Conservation (phyloP, 1,140 invertebrate genomes). For the Meloidogyne chitwoodi region DNA sequence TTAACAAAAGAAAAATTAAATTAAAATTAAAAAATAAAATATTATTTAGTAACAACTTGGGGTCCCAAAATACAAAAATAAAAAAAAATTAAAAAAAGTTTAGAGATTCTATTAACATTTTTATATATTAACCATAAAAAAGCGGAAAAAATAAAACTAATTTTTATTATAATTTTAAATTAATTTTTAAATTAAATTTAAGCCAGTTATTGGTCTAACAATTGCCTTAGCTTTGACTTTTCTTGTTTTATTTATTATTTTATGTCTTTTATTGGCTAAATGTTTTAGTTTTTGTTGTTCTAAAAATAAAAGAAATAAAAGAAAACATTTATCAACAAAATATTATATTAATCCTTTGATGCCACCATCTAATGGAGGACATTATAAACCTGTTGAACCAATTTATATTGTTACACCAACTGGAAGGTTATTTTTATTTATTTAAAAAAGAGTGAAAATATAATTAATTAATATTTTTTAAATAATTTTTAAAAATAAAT, state of each 20-base stretch:
- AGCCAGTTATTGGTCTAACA: conserved; percentile 29
- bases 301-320: neutral
- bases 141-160: too few species aligned
- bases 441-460: too few species aligned
- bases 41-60: too few species aligned
- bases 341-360: conserved; percentile 26
- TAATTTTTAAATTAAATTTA: neutral
- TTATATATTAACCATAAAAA: too few species aligned
- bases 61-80: too few species aligned
- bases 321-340: conserved; percentile 1
- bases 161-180: too few species aligned
- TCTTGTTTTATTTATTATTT: conserved; percentile 15
- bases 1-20: neutral
- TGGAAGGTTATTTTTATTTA: neutral
- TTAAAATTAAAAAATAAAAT: too few species aligned
- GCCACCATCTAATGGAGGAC: conserved; percentile 9
- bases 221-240: conserved; percentile 22
- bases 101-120: too few species aligned
- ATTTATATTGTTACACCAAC: conserved; percentile 34
- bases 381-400: conserved; percentile 30
- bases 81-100: too few species aligned
- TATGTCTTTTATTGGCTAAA: conserved; percentile 25
- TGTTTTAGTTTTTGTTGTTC: conserved; percentile 26
- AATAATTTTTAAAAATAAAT: too few species aligned
- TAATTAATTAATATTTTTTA: too few species aligned